Evolutionary conservation across 2,797 vertebrate genomes (phyloP).

Genomic region (Myiotriccus ornatus): DNA sequence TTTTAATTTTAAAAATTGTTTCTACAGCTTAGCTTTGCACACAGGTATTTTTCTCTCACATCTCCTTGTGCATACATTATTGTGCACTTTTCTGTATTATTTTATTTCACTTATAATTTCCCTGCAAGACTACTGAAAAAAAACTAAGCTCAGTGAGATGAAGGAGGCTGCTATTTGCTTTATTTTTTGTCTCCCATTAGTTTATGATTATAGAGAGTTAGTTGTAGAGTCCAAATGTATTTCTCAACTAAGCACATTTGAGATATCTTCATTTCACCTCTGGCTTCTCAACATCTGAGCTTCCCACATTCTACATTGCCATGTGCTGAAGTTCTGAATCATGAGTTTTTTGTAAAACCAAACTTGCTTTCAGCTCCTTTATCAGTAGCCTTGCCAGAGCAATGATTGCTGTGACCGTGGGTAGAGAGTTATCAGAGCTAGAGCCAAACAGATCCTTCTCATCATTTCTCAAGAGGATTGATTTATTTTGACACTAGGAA

Average conservation of each 20-base stretch:
- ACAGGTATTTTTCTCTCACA: not conserved
- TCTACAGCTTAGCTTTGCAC: not conserved
- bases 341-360: not conserved
- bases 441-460: not conserved
- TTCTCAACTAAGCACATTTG: not conserved
- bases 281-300: not conserved
- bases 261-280: not conserved
- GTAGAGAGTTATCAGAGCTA: not conserved
- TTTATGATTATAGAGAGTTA: not conserved
- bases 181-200: rapidly evolving
- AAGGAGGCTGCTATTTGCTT: not conserved
- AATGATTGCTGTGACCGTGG: not conserved
- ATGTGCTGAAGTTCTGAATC: not conserved
- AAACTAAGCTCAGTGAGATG: not conserved
- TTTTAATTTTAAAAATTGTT: not conserved
- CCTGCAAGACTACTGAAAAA: not conserved
- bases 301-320: not conserved
- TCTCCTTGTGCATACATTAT: not conserved
- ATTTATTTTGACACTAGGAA: not conserved
- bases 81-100: not conserved
- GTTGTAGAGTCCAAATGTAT: not conserved
- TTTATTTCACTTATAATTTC: not conserved
- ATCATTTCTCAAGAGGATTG: not conserved
- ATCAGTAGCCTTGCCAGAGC: not conserved
- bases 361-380: not conserved